phyloP scores from a whole-genome alignment of 1,140 invertebrate genomes.

The Drosophila leontia region DNA sequence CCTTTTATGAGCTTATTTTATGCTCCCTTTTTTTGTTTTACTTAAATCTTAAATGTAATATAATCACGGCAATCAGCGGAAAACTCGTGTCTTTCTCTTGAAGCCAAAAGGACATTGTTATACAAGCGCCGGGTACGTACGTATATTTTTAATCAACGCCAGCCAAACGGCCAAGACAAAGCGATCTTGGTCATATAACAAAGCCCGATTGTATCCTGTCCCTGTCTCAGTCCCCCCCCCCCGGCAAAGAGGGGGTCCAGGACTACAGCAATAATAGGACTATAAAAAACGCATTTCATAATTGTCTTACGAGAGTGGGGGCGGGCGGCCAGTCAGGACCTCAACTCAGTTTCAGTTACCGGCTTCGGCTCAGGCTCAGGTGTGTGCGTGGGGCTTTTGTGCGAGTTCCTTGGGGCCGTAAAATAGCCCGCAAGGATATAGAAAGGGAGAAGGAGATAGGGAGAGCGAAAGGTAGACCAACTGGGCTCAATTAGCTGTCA shows the following conservation, averaged over 20 bases:
- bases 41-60: conserved; percentile 11
- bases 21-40: neutral
- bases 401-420: conserved; percentile 49
- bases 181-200: conserved; percentile 55
- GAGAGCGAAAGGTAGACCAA: neutral
- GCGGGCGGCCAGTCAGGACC: conserved; percentile 10
- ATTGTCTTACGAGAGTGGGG: conserved; percentile 65
- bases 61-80: conserved; percentile 12
- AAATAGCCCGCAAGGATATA: conserved; percentile 63
- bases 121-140: conserved; percentile 11
- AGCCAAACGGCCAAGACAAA: conserved; percentile 33
- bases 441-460: neutral
- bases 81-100: conserved; percentile 1
- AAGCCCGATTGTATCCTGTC: conserved; percentile 36
- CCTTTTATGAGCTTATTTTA: conserved; percentile 1
- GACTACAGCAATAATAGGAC: conserved; percentile 66
- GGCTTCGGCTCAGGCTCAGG: conserved; percentile 24
- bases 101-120: conserved; percentile 18
- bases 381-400: conserved; percentile 60
- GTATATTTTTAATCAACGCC: conserved; percentile 49
- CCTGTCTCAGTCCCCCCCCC: neutral
- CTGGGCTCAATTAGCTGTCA: conserved; percentile 76
- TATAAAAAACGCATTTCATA: conserved; percentile 80
- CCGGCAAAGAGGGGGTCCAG: neutral
- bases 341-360: conserved; percentile 9